phyloP scores from a whole-genome alignment of 2,113 vertebrate species.

The Sapajus apella region DNA sequence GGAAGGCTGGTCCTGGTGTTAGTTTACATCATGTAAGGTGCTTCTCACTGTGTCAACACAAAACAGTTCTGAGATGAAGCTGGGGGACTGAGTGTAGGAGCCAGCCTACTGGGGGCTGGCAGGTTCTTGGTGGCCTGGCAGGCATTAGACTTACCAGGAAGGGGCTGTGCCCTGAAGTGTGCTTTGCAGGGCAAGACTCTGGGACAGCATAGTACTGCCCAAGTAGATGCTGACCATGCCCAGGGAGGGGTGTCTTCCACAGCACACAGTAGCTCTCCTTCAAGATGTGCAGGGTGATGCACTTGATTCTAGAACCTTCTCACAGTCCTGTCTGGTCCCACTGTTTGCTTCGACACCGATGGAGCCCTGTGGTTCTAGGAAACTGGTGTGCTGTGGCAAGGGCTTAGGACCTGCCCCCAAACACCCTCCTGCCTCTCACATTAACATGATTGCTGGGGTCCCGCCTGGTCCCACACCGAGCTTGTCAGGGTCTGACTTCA shows the following conservation, averaged over 20 bases:
- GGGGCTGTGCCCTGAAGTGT: not conserved
- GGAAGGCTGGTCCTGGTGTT: not conserved
- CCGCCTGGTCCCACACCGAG: not conserved
- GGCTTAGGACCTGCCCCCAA: not conserved
- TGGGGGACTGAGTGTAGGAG: not conserved
- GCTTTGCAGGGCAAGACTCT: not conserved
- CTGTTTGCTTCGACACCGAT: not conserved
- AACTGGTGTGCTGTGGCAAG: fast-evolving
- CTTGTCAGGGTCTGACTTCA: not conserved
- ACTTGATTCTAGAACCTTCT: not conserved
- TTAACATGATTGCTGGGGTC: not conserved
- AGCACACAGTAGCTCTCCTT: not conserved
- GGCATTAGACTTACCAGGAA: too few species aligned
- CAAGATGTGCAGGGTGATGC: not conserved
- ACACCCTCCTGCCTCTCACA: not conserved
- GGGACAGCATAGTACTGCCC: too few species aligned
- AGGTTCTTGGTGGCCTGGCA: not conserved
- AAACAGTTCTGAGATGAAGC: not conserved
- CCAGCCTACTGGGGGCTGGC: fast-evolving
- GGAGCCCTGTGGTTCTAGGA: not conserved
- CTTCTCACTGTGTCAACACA: fast-evolving
- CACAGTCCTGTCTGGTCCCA: not conserved
- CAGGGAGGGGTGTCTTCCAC: not conserved
- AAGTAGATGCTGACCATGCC: not conserved
- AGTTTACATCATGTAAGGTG: not conserved